These are phyloP conservation scores for Lucifuga dentata DNA, from an alignment of 2,113 vertebrate genomes.

Conservation along the genomic window DNA sequence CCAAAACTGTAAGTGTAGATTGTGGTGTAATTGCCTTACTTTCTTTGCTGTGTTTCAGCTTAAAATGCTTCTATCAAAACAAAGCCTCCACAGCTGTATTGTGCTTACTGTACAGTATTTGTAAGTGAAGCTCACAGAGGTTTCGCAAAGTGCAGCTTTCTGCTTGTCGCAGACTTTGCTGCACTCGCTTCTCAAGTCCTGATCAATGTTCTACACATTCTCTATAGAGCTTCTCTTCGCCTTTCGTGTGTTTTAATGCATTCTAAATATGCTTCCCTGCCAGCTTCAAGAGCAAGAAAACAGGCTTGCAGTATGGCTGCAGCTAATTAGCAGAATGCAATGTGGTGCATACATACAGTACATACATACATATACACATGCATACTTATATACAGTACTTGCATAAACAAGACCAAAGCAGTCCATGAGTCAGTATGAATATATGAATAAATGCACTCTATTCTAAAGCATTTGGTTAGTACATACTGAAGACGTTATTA, in stretches of 20 bases:
- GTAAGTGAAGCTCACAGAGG: conserved; percentile 1
- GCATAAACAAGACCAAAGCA: background rate
- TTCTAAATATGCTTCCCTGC: background rate
- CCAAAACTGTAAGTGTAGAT: conserved; percentile 1
- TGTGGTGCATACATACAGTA: background rate
- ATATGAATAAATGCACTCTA: background rate
- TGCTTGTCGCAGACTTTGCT: background rate
- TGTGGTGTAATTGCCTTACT: background rate
- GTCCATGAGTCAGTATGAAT: background rate
- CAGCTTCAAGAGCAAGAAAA: too few relatives aligned
- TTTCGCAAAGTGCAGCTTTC: background rate
- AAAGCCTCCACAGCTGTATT: conserved; percentile 5
- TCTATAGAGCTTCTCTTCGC: background rate
- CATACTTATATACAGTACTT: background rate
- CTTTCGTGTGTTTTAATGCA: background rate
- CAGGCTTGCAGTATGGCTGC: background rate
- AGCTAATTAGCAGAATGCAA: background rate
- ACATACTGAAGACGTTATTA: conserved; percentile 9
- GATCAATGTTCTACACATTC: background rate
- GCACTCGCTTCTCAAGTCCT: conserved; percentile 4
- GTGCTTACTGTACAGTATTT: conserved; percentile 13
- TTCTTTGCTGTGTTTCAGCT: conserved; percentile 9
- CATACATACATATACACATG: background rate
- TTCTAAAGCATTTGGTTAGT: background rate
- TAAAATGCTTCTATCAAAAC: background rate